Percentiles rank a stretch among this genome's conserved stretches.
These are phyloP conservation scores for Macaca nemestrina DNA, from an alignment of 2,113 vertebrate species.

Conservation along the genomic window DNA sequence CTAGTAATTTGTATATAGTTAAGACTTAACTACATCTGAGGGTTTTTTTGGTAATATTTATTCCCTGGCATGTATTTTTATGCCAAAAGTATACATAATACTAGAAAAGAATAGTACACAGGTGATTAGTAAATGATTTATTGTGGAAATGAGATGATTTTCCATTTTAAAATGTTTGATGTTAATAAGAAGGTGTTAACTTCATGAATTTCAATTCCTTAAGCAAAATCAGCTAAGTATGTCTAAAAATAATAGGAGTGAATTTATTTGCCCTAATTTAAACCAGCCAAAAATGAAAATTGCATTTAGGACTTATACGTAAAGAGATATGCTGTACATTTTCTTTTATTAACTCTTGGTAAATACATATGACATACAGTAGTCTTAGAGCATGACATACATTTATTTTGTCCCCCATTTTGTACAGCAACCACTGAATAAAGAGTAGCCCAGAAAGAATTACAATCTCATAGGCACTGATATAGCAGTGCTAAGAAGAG, in stretches of 20 bases:
- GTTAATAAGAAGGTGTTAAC: neutral
- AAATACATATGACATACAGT: slow-evolving; percentile 59
- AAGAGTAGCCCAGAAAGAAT: slow-evolving; percentile 78
- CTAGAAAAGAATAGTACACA: neutral
- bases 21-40: neutral
- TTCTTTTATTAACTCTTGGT: slow-evolving; percentile 8
- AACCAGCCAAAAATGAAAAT: neutral
- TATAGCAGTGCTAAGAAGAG: slow-evolving; percentile 62
- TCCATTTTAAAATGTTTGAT: neutral
- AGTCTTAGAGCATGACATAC: slow-evolving; percentile 66
- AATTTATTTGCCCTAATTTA: neutral
- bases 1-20: neutral
- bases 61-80: neutral
- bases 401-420: slow-evolving; percentile 78
- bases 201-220: neutral
- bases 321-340: neutral
- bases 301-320: neutral
- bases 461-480: slow-evolving; percentile 77
- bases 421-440: slow-evolving; percentile 75
- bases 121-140: neutral
- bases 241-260: neutral
- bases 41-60: neutral
- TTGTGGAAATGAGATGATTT: slow-evolving; percentile 27
- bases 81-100: neutral
- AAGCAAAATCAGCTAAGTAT: neutral